Evolutionary conservation across 2,888 invertebrate genomes (phyloP).

Genomic region (Drosophila kambysellisi): DNA sequence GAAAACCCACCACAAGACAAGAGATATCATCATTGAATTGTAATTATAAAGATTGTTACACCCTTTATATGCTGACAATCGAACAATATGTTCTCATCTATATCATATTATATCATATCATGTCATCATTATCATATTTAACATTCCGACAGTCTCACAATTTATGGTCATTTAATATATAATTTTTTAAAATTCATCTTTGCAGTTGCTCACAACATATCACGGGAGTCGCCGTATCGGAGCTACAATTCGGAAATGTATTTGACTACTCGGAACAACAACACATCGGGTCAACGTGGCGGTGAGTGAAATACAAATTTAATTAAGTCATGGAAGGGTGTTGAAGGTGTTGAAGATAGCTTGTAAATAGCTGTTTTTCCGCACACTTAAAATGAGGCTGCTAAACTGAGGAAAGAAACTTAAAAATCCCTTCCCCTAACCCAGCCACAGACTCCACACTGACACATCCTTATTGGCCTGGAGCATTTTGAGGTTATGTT

Average conservation of each 20-base stretch:
- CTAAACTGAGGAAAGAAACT: conserved; percentile 38
- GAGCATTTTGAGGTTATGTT: conserved; percentile 25
- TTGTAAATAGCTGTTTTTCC: conserved; percentile 57
- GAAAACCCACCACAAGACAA: background rate
- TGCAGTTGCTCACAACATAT: conserved; percentile 63
- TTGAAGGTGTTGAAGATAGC: background rate
- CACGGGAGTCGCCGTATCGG: conserved; percentile 55
- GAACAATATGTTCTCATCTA: too few species aligned
- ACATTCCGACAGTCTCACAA: too few species aligned
- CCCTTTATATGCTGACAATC: too few species aligned
- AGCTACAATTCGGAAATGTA: conserved; percentile 56
- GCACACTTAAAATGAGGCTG: conserved; percentile 40
- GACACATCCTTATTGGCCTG: conserved; percentile 1
- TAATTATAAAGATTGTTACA: too few species aligned
- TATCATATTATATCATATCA: background rate
- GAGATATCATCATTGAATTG: background rate
- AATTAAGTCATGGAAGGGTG: conserved; percentile 21
- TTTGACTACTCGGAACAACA: conserved; percentile 27
- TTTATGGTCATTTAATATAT: background rate
- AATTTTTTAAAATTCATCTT: background rate
- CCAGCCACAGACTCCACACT: too few species aligned
- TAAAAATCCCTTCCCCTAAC: background rate
- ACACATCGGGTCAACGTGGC: conserved; percentile 45
- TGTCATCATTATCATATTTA: background rate
- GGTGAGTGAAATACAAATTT: conserved; percentile 61